Base-by-base conservation (phyloP, 2,113 vertebrate genomes). In the Seriola rivoliana region DNA sequence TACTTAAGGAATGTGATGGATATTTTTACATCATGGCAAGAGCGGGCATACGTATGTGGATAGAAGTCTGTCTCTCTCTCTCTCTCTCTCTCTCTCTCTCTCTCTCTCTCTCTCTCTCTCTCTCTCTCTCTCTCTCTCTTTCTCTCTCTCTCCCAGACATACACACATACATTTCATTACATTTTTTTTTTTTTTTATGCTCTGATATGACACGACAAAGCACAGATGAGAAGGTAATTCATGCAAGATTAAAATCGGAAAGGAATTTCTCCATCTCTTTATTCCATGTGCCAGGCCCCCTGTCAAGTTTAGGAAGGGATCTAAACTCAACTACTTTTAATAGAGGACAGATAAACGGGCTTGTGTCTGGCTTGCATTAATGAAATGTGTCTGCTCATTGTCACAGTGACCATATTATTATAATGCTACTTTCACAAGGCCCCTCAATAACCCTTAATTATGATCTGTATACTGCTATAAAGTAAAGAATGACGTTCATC, bases 301-400 rank as follows among this genome's bases (percentile, higher is more conserved):
- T 48, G 77, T 86, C 65, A 73, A n/a, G 71, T 81, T 82, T 84
- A 63, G 88, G 78, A 92, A 75, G 55, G 69, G 75, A 91, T 88
- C 48, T 81, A 71, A 90, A 76, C 70, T 66, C 63, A 69, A 67
- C 46, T 73, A 58, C 78, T 75, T 84, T 90, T 91, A 84, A 85
- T 48, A 75, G 75, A 87, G 69, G 58, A 79, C 68, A 89, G 78
- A 91, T 72, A 73, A 86, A 90, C 36, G 66, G 71, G 65, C 85
- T 75, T 23, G 83, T 69, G 86, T 90, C 94, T 92, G 89, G 85
- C 75, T 91, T 86, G 46, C 74, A 46, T 93, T 81, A 84, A 87
- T 86, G 68, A 90, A 86, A 85, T 54, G 63, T 79, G 71, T 80
- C 90, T 93, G 92, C 59, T 84, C 67, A 82, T 67, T 85, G 84